These are phyloP conservation scores for Cloeon dipterum DNA, from an alignment of 2,888 invertebrate species.

Conservation along the genomic window DNA sequence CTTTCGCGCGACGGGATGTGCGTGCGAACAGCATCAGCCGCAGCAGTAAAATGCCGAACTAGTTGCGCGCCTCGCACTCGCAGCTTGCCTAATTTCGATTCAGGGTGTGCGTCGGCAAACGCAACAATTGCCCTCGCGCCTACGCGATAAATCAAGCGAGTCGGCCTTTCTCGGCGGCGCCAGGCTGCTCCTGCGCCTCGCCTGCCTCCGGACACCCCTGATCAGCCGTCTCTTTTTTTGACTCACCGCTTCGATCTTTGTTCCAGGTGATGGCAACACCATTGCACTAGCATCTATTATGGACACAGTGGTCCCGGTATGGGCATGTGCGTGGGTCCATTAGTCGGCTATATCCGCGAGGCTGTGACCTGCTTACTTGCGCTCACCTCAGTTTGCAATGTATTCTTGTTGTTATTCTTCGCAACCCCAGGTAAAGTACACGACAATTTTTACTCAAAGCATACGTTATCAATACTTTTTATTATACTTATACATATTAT, in stretches of 20 bases:
- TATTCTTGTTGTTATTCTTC: constrained; percentile 29
- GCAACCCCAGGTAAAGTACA: constrained; percentile 16
- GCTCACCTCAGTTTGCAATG: constrained; percentile 31
- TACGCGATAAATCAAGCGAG: no score
- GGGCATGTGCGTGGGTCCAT: constrained; percentile 74
- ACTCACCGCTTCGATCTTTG: constrained; percentile 4
- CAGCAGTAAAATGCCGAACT: no score
- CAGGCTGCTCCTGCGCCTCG: neutral
- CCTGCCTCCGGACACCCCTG: neutral
- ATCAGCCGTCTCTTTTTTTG: neutral
- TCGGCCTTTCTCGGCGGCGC: neutral
- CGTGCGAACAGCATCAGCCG: no score
- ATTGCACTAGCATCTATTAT: constrained; percentile 55
- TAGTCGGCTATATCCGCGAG: constrained; percentile 39
- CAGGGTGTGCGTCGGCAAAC: no score
- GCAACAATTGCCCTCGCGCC: neutral
- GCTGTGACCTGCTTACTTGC: constrained; percentile 31
- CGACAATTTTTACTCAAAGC: constrained; percentile 2
- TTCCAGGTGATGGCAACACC: constrained; percentile 43
- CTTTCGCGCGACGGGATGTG: no score
- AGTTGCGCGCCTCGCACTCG: no score
- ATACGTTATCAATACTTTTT: neutral
- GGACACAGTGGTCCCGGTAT: constrained; percentile 58
- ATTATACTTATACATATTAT: no score
- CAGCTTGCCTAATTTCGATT: no score